These are phyloP conservation scores for Periplaneta americana DNA, from an alignment of 1,140 invertebrate species.

Conservation along the genomic window DNA sequence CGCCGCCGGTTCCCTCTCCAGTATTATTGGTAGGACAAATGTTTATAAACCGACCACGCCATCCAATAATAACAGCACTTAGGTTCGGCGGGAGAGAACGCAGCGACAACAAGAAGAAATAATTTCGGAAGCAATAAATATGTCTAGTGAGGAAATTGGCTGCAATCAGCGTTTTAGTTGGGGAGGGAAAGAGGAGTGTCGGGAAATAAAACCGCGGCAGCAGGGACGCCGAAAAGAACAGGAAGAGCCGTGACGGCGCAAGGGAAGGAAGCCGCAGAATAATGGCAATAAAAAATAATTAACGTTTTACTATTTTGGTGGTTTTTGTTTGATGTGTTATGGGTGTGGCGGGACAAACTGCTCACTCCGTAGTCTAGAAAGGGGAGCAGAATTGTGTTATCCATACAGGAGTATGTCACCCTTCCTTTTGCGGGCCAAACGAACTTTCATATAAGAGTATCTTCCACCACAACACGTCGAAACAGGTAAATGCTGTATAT, in stretches of 20 bases:
- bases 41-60: not conserved
- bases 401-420: too few relatives aligned
- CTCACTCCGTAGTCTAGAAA: not conserved
- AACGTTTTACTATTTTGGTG: not conserved
- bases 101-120: not conserved
- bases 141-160: not conserved
- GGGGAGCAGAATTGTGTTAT: too few relatives aligned
- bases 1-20: not conserved
- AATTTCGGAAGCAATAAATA: conserved; percentile 3
- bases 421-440: too few relatives aligned
- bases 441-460: too few relatives aligned
- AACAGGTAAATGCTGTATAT: too few relatives aligned
- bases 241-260: not conserved
- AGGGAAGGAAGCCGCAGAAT: not conserved
- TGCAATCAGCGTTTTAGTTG: not conserved
- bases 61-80: not conserved
- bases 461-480: too few relatives aligned
- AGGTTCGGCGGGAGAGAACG: not conserved
- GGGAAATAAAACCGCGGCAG: not conserved
- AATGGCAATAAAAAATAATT: not conserved
- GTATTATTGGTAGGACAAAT: not conserved
- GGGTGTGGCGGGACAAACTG: not conserved
- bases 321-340: not conserved
- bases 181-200: not conserved
- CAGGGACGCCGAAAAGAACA: not conserved